Conservation (phyloP, 2,113 vertebrate genomes). For the Oceanodroma tethys region DNA sequence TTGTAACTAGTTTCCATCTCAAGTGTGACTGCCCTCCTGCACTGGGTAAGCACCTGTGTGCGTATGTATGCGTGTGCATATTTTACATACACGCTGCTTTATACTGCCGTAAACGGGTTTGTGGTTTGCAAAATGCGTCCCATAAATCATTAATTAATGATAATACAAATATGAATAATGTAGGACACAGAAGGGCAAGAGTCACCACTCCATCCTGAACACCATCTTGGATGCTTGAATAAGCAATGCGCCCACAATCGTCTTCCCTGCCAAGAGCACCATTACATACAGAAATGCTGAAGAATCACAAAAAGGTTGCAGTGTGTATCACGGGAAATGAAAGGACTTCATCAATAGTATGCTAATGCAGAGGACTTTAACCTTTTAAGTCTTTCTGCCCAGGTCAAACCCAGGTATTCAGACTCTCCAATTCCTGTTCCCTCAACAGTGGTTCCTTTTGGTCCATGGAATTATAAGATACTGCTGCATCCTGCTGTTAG, state of each 20-base stretch:
- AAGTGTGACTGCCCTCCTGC: neutral
- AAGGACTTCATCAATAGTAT: neutral
- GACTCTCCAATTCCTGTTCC: neutral
- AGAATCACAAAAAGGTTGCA: conserved; percentile 23
- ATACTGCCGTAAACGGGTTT: neutral
- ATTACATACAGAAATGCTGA: conserved; percentile 50
- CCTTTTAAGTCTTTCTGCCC: neutral
- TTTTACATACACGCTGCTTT: conserved; percentile 10
- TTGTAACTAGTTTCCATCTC: neutral
- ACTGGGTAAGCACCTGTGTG: neutral
- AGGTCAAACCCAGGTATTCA: neutral
- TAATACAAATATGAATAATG: conserved; percentile 62
- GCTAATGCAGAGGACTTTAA: neutral
- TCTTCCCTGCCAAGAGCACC: conserved; percentile 34
- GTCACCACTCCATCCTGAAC: conserved; percentile 34
- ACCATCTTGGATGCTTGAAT: conserved; percentile 20
- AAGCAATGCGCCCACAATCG: conserved; percentile 25
- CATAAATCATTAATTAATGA: conserved; percentile 77
- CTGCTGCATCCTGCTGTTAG: conserved; percentile 44
- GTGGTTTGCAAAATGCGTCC: conserved; percentile 61
- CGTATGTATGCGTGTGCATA: neutral
- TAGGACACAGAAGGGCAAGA: conserved; percentile 29
- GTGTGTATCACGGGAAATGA: neutral
- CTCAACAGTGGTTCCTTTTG: neutral
- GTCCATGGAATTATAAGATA: neutral